phyloP scores from a whole-genome alignment of 64 coral and sea anemone species.

The Cladopsammia gracilis region DNA sequence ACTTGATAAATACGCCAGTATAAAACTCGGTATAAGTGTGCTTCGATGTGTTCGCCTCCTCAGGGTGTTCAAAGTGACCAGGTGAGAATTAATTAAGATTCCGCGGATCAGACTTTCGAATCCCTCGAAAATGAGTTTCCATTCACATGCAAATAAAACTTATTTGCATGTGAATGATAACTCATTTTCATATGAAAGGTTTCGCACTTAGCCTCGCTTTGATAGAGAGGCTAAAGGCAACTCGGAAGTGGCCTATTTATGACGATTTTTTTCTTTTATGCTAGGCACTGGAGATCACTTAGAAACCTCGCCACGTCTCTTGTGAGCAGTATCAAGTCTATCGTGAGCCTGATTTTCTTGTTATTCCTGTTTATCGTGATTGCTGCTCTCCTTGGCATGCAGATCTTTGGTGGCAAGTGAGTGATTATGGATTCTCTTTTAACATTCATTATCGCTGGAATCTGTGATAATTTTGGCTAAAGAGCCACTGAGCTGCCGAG shows the following conservation, averaged over 20 bases:
- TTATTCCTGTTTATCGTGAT: constrained; percentile 98
- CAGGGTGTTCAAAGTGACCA: constrained; percentile 96
- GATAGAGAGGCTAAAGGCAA: too few species aligned
- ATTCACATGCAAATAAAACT: too few species aligned
- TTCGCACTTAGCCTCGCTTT: too few species aligned
- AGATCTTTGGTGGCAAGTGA: constrained; percentile 98
- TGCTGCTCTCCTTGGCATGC: constrained; percentile 93
- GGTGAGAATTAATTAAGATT: constrained; percentile 61
- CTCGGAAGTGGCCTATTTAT: too few species aligned
- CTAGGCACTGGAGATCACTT: constrained; percentile 92
- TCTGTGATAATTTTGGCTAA: background rate
- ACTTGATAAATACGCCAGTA: constrained; percentile 43
- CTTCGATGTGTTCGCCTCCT: constrained; percentile 89
- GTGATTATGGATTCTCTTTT: background rate
- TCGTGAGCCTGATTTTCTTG: constrained; percentile 98
- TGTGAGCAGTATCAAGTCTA: constrained; percentile 97
- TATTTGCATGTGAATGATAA: too few species aligned
- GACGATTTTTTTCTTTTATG: background rate
- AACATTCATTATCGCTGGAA: background rate
- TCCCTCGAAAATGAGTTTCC: too few species aligned
- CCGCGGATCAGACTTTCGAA: too few species aligned
- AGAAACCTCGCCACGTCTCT: constrained; percentile 94
- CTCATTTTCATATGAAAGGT: too few species aligned
- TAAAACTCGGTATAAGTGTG: constrained; percentile 91
- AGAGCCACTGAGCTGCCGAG: background rate